Conservation (phyloP, 2,888 invertebrate species). For the Mythimna lalbum region DNA sequence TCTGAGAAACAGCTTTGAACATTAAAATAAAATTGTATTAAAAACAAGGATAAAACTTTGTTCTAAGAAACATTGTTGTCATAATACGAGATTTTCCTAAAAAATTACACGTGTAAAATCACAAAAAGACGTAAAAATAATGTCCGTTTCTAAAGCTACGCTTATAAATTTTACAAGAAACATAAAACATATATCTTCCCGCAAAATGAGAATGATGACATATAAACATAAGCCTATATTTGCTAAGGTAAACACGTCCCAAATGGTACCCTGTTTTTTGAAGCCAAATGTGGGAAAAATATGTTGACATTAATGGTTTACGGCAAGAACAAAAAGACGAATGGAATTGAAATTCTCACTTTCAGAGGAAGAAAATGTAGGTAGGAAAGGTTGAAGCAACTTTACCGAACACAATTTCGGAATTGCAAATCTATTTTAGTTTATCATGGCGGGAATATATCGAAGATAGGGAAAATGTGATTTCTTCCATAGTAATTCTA, state of each 20-base stretch:
- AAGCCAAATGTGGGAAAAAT: constrained; percentile 55
- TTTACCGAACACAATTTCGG: constrained; percentile 52
- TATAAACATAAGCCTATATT: constrained; percentile 51
- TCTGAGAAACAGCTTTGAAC: constrained; percentile 7
- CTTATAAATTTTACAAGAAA: constrained; percentile 37
- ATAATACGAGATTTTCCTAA: background rate
- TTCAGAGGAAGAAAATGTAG: constrained; percentile 19
- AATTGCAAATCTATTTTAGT: constrained; percentile 57
- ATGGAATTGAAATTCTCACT: constrained; percentile 59
- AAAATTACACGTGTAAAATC: constrained; percentile 5
- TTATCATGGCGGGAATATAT: constrained; percentile 31
- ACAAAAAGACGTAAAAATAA: constrained; percentile 12
- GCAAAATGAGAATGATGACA: constrained; percentile 58
- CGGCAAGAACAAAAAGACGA: constrained; percentile 44
- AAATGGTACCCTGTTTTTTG: constrained; percentile 51
- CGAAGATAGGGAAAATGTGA: constrained; percentile 17
- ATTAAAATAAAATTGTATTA: background rate
- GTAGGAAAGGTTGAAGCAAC: constrained; percentile 24
- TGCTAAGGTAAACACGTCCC: constrained; percentile 56
- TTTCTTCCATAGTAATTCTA: constrained; percentile 10
- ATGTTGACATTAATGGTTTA: constrained; percentile 61
- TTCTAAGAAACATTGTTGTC: background rate
- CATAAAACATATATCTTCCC: constrained; percentile 48
- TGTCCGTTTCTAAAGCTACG: constrained; percentile 12
- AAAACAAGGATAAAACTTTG: background rate